Percentiles rank a stretch among this genome's conserved stretches.
Conservation (phyloP, 2,113 vertebrate genomes). For the Meriones unguiculatus region DNA sequence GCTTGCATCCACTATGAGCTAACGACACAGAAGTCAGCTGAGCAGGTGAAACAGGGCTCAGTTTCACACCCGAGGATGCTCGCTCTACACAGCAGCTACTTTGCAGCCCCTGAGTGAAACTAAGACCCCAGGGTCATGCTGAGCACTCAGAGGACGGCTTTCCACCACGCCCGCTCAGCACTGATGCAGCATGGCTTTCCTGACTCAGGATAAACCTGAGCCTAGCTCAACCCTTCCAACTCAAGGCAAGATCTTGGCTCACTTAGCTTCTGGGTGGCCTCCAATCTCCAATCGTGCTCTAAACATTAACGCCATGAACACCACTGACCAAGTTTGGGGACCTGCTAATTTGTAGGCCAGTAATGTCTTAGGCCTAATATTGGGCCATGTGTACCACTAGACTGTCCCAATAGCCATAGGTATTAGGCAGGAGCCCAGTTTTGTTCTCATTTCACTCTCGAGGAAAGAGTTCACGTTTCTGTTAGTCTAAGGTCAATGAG, state of each 20-base stretch:
- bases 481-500: neutral
- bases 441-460: neutral
- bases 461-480: neutral
- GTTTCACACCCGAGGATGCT: neutral
- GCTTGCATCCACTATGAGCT: neutral
- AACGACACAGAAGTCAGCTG: neutral
- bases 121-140: neutral
- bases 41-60: neutral
- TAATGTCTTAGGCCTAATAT: neutral
- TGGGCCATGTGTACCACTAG: neutral
- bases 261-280: neutral
- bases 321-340: neutral
- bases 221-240: neutral
- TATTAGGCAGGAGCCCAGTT: neutral
- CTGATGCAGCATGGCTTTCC: accelerated
- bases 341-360: neutral
- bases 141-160: accelerated
- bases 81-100: neutral
- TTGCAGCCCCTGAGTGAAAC: neutral
- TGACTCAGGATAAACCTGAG: neutral
- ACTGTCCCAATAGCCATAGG: neutral
- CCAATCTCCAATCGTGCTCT: neutral
- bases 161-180: neutral
- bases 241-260: neutral
- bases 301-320: neutral